phyloP scores from a whole-genome alignment of 2,888 invertebrate species.

The Trissonchulus latispiculum region DNA sequence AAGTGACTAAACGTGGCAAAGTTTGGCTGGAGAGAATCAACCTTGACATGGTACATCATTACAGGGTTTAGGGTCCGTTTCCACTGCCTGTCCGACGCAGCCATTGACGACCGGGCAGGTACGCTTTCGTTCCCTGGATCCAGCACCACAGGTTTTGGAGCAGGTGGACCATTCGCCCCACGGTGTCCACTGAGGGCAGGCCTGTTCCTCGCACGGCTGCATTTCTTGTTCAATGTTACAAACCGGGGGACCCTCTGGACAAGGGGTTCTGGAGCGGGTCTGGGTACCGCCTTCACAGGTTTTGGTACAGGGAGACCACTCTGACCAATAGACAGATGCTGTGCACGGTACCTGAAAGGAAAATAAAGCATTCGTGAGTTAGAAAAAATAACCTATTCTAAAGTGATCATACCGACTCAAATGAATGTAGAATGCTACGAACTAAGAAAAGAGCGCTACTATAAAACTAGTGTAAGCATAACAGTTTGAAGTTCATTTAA shows the following conservation, averaged over 20 bases:
- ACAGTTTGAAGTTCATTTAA: too few relatives aligned
- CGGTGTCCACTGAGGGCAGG: constrained; percentile 22
- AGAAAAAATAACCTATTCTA: too few relatives aligned
- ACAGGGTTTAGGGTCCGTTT: constrained; percentile 20
- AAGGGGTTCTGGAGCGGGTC: constrained; percentile 14
- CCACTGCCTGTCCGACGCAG: constrained; percentile 20
- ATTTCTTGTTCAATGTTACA: constrained; percentile 22
- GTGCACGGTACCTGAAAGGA: constrained; percentile 14
- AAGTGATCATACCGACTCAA: too few relatives aligned
- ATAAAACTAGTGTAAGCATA: too few relatives aligned
- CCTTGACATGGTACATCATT: constrained; percentile 11
- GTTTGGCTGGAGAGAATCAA: too few relatives aligned
- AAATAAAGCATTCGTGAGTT: neutral
- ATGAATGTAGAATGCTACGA: too few relatives aligned
- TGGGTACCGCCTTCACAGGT: constrained; percentile 23
- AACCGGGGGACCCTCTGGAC: constrained; percentile 20
- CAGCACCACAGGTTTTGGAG: constrained; percentile 23
- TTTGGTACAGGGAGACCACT: constrained; percentile 24
- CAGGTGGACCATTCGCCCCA: constrained; percentile 22
- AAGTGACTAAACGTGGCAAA: too few relatives aligned
- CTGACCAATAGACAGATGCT: constrained; percentile 19
- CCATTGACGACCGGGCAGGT: constrained; percentile 21
- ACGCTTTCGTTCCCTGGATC: constrained; percentile 5
- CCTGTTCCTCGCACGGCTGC: constrained; percentile 9
- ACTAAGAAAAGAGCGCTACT: too few relatives aligned